phyloP scores from a whole-genome alignment of 37 sponge, comb jelly and placozoan genomes.

The Cliona cf. orientalis region DNA sequence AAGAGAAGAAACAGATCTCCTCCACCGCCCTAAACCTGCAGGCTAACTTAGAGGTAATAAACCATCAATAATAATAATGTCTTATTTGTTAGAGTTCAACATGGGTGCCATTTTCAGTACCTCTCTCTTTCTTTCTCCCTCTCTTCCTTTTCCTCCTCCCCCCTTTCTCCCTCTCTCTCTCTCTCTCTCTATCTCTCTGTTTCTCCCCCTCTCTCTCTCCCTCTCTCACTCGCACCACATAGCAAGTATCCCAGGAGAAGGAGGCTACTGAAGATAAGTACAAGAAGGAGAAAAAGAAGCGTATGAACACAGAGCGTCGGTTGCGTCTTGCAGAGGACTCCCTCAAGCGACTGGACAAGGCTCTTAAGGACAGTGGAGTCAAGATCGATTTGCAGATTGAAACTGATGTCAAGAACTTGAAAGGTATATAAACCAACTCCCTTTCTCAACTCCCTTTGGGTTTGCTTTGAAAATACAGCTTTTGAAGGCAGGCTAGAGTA shows the following conservation, averaged over 20 bases:
- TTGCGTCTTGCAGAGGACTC: constrained; percentile 94
- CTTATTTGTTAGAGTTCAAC: not conserved
- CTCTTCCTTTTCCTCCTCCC: not conserved
- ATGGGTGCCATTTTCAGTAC: not conserved
- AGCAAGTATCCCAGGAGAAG: constrained; percentile 67
- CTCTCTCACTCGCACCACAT: not conserved
- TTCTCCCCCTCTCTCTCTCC: not conserved
- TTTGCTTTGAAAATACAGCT: no score
- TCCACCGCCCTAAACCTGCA: constrained; percentile 53
- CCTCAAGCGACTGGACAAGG: constrained; percentile 91
- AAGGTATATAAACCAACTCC: no score
- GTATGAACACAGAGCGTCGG: constrained; percentile 87
- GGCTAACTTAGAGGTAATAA: constrained; percentile 57
- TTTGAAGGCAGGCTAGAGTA: no score
- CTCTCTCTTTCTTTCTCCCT: not conserved
- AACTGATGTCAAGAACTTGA: constrained; percentile 91
- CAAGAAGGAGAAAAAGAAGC: constrained; percentile 78
- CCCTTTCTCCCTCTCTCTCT: not conserved
- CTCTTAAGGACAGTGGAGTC: constrained; percentile 93
- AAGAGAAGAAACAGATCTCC: constrained; percentile 75
- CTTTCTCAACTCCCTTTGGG: no score
- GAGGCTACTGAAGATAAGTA: constrained; percentile 50
- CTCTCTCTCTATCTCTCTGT: not conserved
- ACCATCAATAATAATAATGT: no score
- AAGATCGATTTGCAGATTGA: constrained; percentile 94